Percentiles rank a stretch among this genome's conserved stretches.
Conservation (phyloP, 2,797 vertebrate genomes). For the Lepidocolaptes lacrymiger region DNA sequence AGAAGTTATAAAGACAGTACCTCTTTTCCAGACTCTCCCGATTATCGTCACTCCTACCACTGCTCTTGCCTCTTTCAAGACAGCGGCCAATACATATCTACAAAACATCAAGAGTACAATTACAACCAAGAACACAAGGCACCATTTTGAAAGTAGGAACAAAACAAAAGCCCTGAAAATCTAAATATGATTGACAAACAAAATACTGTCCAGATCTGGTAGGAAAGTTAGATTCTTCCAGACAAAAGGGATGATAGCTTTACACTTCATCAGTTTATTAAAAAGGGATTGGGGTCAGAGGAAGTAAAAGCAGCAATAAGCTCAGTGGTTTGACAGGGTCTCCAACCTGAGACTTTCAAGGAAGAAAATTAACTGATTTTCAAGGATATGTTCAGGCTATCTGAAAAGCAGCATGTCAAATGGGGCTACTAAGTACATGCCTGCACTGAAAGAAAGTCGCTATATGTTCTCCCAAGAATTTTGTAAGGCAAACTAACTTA, state of each 20-base stretch:
- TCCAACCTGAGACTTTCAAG: background rate
- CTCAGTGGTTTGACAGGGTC: background rate
- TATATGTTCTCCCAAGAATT: background rate
- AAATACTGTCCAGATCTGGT: background rate
- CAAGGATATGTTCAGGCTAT: background rate
- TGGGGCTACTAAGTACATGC: background rate
- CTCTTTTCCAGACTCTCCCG: slow-evolving; percentile 95
- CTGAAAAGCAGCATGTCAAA: background rate
- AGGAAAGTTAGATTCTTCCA: slow-evolving; percentile 4
- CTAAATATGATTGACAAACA: slow-evolving; percentile 9
- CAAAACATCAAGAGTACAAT: background rate
- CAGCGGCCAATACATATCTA: slow-evolving; percentile 92
- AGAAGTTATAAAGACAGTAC: slow-evolving; percentile 69
- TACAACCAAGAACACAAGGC: background rate
- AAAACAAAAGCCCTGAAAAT: background rate
- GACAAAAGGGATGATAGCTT: slow-evolving; percentile 35
- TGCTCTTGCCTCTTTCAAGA: slow-evolving; percentile 95
- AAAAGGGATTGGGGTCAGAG: background rate
- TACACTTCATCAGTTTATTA: slow-evolving; percentile 27
- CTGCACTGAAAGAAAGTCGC: background rate
- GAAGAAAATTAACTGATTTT: background rate
- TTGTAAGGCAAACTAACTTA: background rate
- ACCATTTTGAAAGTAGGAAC: background rate
- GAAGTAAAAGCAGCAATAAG: background rate
- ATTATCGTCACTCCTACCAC: slow-evolving; percentile 95